Evolutionary conservation across 2,888 invertebrate species (phyloP).

Genomic region (Melitaea athalia): DNA sequence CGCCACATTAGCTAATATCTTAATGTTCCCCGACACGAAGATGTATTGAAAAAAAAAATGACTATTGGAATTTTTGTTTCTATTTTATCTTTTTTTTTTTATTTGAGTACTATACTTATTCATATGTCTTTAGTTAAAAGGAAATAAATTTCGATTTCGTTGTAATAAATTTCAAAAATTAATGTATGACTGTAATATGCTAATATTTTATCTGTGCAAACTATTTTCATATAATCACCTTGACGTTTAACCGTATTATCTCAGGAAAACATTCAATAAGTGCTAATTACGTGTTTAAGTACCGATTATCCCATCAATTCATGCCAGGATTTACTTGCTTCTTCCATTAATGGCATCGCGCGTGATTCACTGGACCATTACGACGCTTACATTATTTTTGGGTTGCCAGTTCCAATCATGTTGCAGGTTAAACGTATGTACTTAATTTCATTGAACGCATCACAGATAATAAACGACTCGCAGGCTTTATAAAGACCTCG

Average conservation of each 20-base stretch:
- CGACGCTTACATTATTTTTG: conserved; percentile 35
- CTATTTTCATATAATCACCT: conserved; percentile 11
- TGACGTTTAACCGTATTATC: conserved; percentile 7
- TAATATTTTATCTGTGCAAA: background rate
- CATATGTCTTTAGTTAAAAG: background rate
- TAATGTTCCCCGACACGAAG: too few species aligned
- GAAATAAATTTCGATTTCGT: background rate
- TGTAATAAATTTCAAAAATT: background rate
- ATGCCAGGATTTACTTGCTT: conserved; percentile 31
- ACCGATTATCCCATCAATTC: conserved; percentile 34
- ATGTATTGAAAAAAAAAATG: too few species aligned
- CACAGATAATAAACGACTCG: conserved; percentile 37
- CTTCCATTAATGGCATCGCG: conserved; percentile 35
- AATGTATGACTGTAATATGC: background rate
- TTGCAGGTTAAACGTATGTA: conserved; percentile 29
- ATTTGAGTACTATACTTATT: too few species aligned
- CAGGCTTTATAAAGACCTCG: conserved; percentile 28
- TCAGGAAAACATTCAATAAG: conserved; percentile 20
- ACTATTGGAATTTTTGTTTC: too few species aligned
- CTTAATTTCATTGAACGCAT: conserved; percentile 36
- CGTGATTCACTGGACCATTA: conserved; percentile 30
- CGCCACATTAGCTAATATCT: too few species aligned
- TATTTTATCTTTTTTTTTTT: too few species aligned
- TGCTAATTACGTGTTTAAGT: conserved; percentile 35
- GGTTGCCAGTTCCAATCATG: conserved; percentile 40